Evolutionary conservation across 92 coral and sea anemone genomes (phyloP), one percentile per base, ranked within the genome.

Genomic region (Hydrozoanthus gracilis): DNA sequence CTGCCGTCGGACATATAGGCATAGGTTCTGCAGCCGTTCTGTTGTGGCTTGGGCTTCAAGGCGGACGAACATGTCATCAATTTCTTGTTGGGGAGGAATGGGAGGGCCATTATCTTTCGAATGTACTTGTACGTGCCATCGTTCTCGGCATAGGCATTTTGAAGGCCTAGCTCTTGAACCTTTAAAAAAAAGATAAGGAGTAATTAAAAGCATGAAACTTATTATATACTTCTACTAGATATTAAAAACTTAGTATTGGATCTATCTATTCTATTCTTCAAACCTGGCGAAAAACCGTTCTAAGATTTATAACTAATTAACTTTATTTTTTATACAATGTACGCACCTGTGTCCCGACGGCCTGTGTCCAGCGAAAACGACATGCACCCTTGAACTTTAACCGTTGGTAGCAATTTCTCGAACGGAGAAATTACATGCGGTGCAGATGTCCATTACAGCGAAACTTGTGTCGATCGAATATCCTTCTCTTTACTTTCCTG

Each of bases 281-380:
- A 27, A 27, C 2, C 39, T 27, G 39, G 39, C 39, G 7, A 9
- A 52, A 44, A 75, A 75, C 4, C 4, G 14, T 58, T 8, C 4
- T 16, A 0, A 58, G 15, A 58, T 11, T 14, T 58, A 58, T 8
- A 58, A 12, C 12, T 10, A 11, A 0, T 58, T 7, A 4, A 11
- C 16, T 56, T 56, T 3, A 56, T n/a, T 2, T 11, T 0, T 56
- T 3, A 56, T 11, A 56, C 62, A 55, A 0, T 3, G 14, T 55
- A 55, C 62, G 6, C n/a, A 83, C 87, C 70, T 83, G 67, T 78
- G 78, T 83, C 78, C 87, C 67, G n/a, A 83, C 76, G 66, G 68
- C 73, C 69, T 44, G 74, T 8, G 74, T 70, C 47, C 74, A 70
- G 8, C 58, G 85, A 51, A 79, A 79, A 14, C 44, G n/a, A 51